Conservation (phyloP, 1,140 invertebrate species). For the Coptotermes formosanus region DNA sequence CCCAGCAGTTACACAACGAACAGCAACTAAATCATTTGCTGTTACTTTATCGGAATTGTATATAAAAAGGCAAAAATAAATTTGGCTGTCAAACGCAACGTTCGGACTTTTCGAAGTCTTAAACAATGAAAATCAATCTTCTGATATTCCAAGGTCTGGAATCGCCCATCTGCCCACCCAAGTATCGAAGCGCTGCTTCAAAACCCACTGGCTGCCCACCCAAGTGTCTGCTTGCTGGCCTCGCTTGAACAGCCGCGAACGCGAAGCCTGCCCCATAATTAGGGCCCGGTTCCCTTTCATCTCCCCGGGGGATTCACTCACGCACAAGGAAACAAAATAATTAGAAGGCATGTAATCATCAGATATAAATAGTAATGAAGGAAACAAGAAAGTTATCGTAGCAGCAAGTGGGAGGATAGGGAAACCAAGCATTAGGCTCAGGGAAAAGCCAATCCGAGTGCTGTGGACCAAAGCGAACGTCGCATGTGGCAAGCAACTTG, state of each 20-base stretch:
- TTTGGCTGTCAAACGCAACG: not conserved
- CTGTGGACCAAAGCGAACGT: too few relatives aligned
- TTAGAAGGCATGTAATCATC: not conserved
- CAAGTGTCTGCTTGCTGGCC: not conserved
- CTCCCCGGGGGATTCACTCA: not conserved
- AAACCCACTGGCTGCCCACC: not conserved
- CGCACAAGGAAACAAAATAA: slow-evolving; percentile 2
- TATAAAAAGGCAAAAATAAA: too few relatives aligned
- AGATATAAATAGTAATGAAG: not conserved
- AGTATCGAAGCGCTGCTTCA: not conserved
- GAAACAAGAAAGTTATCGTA: not conserved
- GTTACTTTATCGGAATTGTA: too few relatives aligned
- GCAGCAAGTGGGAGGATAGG: too few relatives aligned
- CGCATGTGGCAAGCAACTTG: too few relatives aligned
- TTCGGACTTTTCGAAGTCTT: not conserved
- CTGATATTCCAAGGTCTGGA: not conserved
- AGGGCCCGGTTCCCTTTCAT: slow-evolving; percentile 8
- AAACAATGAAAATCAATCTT: not conserved
- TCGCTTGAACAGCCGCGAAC: not conserved
- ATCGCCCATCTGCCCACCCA: not conserved
- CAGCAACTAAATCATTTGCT: too few relatives aligned
- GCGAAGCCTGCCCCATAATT: not conserved
- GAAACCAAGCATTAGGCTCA: too few relatives aligned
- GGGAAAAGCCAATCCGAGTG: too few relatives aligned
- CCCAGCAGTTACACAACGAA: too few relatives aligned